phyloP scores from a whole-genome alignment of 2,888 invertebrate genomes.

The Crocallis elinguaria region DNA sequence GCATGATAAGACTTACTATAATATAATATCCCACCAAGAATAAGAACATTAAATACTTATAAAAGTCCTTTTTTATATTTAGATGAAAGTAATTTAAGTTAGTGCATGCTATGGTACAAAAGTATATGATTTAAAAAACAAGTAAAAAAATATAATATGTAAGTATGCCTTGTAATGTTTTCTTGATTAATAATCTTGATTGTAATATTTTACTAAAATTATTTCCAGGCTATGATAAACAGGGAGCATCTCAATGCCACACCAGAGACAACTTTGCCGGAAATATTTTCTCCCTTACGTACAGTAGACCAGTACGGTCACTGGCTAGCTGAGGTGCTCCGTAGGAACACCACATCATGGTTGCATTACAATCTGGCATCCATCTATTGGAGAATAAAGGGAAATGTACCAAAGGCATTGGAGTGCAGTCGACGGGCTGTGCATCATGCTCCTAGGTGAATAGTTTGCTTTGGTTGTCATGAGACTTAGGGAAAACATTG shows the following conservation, averaged over 20 bases:
- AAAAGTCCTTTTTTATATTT: too few species aligned
- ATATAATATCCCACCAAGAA: too few species aligned
- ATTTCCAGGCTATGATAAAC: slow-evolving; percentile 64
- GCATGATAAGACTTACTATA: too few species aligned
- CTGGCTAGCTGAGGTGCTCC: slow-evolving; percentile 86
- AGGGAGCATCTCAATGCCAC: slow-evolving; percentile 63
- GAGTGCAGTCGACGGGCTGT: slow-evolving; percentile 91
- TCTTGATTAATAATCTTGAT: too few species aligned
- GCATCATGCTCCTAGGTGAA: slow-evolving; percentile 89
- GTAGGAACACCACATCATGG: slow-evolving; percentile 90
- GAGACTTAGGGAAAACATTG: too few species aligned
- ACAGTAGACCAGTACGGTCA: slow-evolving; percentile 82
- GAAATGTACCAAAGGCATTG: slow-evolving; percentile 90
- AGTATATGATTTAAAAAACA: too few species aligned
- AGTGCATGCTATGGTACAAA: too few species aligned
- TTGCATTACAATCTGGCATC: slow-evolving; percentile 91
- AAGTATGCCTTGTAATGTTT: too few species aligned
- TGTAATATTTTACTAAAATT: not conserved
- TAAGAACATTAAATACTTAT: too few species aligned
- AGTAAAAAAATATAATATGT: not conserved
- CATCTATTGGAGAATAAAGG: slow-evolving; percentile 91
- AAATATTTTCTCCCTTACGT: slow-evolving; percentile 59
- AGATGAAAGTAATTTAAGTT: too few species aligned
- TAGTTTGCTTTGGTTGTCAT: not conserved
- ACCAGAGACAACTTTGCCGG: slow-evolving; percentile 58